Evolutionary conservation across 2,113 vertebrate species (phyloP).

Genomic region (Brienomyrus longianalis): DNA sequence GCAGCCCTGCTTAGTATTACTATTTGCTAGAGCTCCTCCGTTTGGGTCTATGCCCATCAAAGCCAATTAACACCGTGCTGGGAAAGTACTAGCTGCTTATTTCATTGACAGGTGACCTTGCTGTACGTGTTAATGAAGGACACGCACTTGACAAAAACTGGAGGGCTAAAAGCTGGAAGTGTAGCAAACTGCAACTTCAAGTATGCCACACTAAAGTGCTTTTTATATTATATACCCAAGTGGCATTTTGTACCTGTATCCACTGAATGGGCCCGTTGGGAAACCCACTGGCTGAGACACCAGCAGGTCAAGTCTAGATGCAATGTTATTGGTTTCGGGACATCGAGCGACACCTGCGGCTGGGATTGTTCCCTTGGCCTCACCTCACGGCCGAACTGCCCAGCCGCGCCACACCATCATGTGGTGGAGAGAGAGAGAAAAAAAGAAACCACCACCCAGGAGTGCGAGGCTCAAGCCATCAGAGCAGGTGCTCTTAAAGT

Average conservation of each 20-base stretch:
- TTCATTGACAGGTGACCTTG: not conserved
- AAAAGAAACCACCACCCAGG: not conserved
- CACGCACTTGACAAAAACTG: not conserved
- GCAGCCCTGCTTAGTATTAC: not conserved
- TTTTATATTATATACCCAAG: not conserved
- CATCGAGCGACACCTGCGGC: too few species aligned
- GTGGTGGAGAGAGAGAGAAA: not conserved
- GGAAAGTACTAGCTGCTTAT: not conserved
- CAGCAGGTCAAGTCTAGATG: not conserved
- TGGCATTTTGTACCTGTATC: not conserved
- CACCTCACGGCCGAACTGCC: fast-evolving
- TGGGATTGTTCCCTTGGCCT: not conserved
- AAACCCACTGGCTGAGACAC: not conserved
- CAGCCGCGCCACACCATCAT: not conserved
- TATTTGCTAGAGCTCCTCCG: not conserved
- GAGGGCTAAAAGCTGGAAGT: not conserved
- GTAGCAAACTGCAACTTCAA: not conserved
- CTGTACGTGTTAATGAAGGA: not conserved
- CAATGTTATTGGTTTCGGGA: not conserved
- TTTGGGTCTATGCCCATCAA: not conserved
- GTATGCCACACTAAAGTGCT: not conserved
- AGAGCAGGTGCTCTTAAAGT: not conserved
- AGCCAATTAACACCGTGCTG: not conserved
- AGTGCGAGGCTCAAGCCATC: not conserved
- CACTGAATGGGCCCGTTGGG: not conserved